These are phyloP conservation scores for Calliopum simillimum DNA, from an alignment of 2,888 invertebrate genomes.

Conservation along the genomic window DNA sequence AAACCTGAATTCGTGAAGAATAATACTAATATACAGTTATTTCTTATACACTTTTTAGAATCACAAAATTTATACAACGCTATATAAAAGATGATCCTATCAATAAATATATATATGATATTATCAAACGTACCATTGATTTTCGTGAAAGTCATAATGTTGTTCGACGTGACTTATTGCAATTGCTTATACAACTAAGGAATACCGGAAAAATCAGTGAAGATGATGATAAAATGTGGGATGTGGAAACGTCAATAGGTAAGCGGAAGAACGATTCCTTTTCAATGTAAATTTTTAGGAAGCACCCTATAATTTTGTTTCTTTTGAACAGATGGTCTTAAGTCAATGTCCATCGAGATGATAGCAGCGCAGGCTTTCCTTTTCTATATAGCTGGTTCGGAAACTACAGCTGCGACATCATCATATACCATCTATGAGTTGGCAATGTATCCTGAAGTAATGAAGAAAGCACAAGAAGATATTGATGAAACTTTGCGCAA, in stretches of 20 bases:
- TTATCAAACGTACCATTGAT: slow-evolving; percentile 65
- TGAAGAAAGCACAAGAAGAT: slow-evolving; percentile 62
- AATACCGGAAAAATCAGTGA: slow-evolving; percentile 63
- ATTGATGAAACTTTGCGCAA: slow-evolving; percentile 58
- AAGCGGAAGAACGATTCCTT: slow-evolving; percentile 3
- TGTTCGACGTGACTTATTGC: slow-evolving; percentile 67
- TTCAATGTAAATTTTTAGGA: no score
- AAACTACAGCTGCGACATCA: slow-evolving; percentile 66
- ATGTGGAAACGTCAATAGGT: slow-evolving; percentile 54
- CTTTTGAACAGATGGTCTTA: slow-evolving; percentile 50
- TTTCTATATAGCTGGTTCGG: slow-evolving; percentile 68
- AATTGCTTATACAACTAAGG: slow-evolving; percentile 67
- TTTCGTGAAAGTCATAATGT: slow-evolving; percentile 66
- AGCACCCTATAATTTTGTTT: no score
- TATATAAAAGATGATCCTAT: slow-evolving; percentile 51
- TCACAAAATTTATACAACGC: slow-evolving; percentile 49
- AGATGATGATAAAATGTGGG: slow-evolving; percentile 58
- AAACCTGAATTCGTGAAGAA: no score
- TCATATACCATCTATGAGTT: slow-evolving; percentile 66
- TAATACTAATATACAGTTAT: background rate
- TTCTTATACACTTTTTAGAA: slow-evolving; percentile 44
- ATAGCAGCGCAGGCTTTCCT: slow-evolving; percentile 65
- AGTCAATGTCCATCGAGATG: slow-evolving; percentile 62
- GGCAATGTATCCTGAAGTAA: slow-evolving; percentile 63
- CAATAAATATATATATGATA: slow-evolving; percentile 58